Evolutionary conservation across 2,888 invertebrate species (phyloP).

Genomic region (Galeruca laticollis): DNA sequence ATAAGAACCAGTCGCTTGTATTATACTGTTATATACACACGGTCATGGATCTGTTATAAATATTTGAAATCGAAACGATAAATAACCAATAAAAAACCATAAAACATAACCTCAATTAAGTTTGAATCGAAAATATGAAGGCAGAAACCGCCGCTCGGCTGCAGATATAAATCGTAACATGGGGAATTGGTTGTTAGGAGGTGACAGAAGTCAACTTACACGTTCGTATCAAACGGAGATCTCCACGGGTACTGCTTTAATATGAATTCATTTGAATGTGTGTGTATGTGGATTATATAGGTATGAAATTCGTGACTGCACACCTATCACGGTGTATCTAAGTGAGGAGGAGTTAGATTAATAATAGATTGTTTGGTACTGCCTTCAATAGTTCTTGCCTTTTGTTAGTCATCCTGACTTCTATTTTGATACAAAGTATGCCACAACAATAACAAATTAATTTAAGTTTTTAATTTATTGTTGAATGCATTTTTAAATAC

Average conservation of each 20-base stretch:
- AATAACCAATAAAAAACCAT: conserved; percentile 41
- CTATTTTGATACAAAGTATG: conserved; percentile 13
- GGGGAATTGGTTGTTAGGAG: conserved; percentile 55
- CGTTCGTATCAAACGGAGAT: conserved; percentile 55
- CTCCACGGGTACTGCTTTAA: conserved; percentile 55
- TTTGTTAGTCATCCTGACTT: conserved; percentile 27
- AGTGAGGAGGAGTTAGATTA: conserved; percentile 35
- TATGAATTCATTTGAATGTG: conserved; percentile 57
- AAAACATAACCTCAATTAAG: conserved; percentile 44
- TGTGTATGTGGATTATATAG: conserved; percentile 50
- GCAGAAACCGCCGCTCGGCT: conserved; percentile 34
- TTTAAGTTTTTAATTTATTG: too few species aligned
- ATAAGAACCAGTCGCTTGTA: conserved; percentile 1
- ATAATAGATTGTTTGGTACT: conserved; percentile 40
- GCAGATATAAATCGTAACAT: conserved; percentile 52
- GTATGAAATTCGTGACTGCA: conserved; percentile 53
- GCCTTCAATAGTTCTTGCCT: conserved; percentile 23
- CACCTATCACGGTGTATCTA: conserved; percentile 49
- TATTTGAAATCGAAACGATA: conserved; percentile 39
- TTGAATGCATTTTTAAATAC: too few species aligned
- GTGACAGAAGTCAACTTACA: conserved; percentile 57
- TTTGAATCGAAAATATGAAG: conserved; percentile 40
- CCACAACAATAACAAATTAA: too few species aligned
- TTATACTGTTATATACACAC: conserved; percentile 25
- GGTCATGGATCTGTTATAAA: conserved; percentile 34